Evolutionary conservation across 2,888 invertebrate species (phyloP).

Genomic region (Meiosimyza decipiens): DNA sequence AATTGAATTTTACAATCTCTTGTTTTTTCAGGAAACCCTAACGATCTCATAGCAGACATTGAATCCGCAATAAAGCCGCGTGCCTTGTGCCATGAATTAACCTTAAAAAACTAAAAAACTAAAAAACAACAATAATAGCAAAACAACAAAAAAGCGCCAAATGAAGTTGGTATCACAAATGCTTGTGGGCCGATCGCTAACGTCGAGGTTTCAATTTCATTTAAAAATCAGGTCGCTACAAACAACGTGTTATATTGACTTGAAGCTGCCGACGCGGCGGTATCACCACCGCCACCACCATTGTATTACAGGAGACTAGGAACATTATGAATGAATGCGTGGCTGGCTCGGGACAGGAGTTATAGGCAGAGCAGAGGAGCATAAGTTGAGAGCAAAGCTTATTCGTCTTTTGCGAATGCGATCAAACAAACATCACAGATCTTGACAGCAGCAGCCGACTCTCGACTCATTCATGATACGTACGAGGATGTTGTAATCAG

Average conservation of each 20-base stretch:
- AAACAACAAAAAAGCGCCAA: background rate
- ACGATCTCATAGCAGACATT: background rate
- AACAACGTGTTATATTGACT: conserved; percentile 8
- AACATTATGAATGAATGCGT: conserved; percentile 38
- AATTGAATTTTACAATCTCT: too few relatives aligned
- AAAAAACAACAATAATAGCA: background rate
- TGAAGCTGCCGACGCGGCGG: background rate
- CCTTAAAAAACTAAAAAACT: background rate
- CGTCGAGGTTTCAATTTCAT: conserved; percentile 28
- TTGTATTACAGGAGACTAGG: conserved; percentile 1
- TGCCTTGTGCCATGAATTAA: conserved; percentile 12
- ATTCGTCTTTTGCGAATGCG: background rate
- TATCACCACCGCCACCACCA: background rate
- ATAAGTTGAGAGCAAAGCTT: background rate
- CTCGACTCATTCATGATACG: conserved; percentile 52
- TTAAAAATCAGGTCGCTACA: conserved; percentile 31
- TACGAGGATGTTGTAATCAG: conserved; percentile 54
- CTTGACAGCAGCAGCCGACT: background rate
- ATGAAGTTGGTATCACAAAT: conserved; percentile 4
- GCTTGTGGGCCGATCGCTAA: background rate
- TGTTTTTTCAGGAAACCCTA: background rate
- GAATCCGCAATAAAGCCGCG: conserved; percentile 3
- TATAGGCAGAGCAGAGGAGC: background rate
- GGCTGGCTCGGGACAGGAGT: background rate
- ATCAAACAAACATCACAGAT: conserved; percentile 8